Percentiles rank a stretch among this genome's conserved stretches.
Conservation (phyloP, 2,888 invertebrate species). For the Rhamnusium bicolor region DNA sequence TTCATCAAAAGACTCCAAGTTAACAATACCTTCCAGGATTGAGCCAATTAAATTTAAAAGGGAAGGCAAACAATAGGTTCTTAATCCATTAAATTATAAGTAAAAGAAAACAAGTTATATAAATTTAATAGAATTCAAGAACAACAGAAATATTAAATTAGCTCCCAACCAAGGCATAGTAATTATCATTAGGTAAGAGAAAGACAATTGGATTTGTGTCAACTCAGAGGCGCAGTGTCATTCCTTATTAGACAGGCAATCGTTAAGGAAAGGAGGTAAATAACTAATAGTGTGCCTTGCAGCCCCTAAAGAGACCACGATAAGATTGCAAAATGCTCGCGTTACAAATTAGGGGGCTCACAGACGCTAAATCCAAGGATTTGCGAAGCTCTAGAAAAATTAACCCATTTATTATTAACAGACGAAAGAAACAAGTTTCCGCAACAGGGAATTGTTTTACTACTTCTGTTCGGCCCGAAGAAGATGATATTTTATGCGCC, state of each 20-base stretch:
- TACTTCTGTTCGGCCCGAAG: conserved; percentile 55
- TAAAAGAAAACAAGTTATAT: conserved; percentile 41
- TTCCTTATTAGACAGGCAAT: conserved; percentile 54
- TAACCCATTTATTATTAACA: conserved; percentile 70
- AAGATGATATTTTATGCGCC: conserved; percentile 63
- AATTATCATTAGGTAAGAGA: conserved; percentile 58
- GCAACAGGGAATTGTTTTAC: conserved; percentile 66
- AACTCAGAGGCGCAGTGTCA: conserved; percentile 58
- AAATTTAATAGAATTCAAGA: conserved; percentile 45
- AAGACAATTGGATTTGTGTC: conserved; percentile 61
- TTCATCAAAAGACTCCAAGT: conserved; percentile 12
- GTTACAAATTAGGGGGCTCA: conserved; percentile 69
- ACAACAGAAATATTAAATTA: conserved; percentile 58
- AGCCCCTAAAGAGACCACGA: conserved; percentile 55
- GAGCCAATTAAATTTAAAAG: conserved; percentile 31
- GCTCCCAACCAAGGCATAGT: conserved; percentile 47
- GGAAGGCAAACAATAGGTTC: conserved; percentile 25
- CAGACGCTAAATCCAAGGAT: conserved; percentile 64
- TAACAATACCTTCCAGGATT: conserved; percentile 29
- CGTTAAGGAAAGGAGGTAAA: conserved; percentile 55
- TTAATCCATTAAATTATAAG: conserved; percentile 34
- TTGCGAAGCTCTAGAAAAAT: conserved; percentile 69
- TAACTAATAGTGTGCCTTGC: conserved; percentile 59
- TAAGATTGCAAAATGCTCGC: conserved; percentile 65
- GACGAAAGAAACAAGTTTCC: conserved; percentile 64